Percentiles rank a stretch among this genome's conserved stretches.
Evolutionary conservation across 2,113 vertebrate species (phyloP).

Genomic region (Bubalus kerabau): DNA sequence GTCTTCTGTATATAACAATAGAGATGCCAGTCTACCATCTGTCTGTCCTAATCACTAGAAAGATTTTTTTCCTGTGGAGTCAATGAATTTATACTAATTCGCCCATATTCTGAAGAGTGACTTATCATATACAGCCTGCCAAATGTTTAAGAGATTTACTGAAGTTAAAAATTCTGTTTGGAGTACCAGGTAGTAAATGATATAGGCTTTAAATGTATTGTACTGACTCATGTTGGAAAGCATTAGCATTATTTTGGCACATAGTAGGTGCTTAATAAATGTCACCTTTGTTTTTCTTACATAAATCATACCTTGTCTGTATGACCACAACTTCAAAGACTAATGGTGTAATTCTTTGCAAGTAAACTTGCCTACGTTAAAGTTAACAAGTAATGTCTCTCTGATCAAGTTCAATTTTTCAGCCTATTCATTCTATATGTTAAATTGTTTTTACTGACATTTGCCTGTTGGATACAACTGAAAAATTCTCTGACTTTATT

Average conservation of each 20-base stretch:
- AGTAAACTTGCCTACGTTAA: neutral
- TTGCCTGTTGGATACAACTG: neutral
- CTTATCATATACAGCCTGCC: neutral
- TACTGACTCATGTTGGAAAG: neutral
- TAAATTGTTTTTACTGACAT: neutral
- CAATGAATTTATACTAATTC: neutral
- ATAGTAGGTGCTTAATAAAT: neutral
- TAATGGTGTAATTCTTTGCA: neutral
- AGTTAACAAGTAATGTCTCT: neutral
- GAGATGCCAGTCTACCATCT: conserved; percentile 32
- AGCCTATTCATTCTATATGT: neutral
- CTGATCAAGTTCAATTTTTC: neutral
- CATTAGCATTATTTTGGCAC: neutral
- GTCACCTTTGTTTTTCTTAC: neutral
- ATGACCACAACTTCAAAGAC: neutral
- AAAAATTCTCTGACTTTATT: neutral
- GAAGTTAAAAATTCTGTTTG: neutral
- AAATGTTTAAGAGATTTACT: neutral
- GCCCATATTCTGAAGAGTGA: neutral
- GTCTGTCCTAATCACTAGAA: conserved; percentile 23
- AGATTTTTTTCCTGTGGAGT: neutral
- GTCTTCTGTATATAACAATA: conserved; percentile 15
- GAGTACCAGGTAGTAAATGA: neutral
- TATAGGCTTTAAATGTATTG: neutral
- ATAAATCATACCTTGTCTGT: neutral